Conservation (phyloP, 2,113 vertebrate species). For the Polypterus bichir region DNA sequence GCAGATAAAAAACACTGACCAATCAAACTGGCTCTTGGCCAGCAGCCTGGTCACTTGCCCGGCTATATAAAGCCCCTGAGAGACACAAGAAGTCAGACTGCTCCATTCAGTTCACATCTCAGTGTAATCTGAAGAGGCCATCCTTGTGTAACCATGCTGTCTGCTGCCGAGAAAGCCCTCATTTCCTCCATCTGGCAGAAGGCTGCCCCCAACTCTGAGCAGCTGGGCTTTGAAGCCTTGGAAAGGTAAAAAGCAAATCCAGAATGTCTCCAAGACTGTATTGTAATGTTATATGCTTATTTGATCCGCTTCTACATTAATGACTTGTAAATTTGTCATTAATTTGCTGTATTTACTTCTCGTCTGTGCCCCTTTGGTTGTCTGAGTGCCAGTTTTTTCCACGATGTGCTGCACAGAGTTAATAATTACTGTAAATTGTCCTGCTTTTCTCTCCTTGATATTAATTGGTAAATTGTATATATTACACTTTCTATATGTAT, state of each 20-base stretch:
- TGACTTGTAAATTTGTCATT: no score
- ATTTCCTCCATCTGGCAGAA: conserved; percentile 1
- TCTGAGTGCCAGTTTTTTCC: no score
- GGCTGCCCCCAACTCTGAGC: not conserved
- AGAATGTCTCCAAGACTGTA: no score
- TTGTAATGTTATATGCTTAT: no score
- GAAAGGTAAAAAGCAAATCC: not conserved
- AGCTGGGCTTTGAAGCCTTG: not conserved
- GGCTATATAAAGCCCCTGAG: not conserved
- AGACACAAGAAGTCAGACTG: not conserved
- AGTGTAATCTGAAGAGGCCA: not conserved
- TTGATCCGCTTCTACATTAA: no score
- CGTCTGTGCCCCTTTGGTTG: no score
- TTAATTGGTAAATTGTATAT: no score
- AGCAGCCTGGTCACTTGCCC: not conserved
- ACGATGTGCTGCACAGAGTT: no score
- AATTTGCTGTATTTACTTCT: no score
- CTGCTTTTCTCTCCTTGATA: no score
- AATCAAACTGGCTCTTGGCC: not conserved
- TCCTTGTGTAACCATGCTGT: not conserved
- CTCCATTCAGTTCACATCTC: not conserved
- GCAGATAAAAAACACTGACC: not conserved
- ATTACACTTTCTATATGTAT: no score
- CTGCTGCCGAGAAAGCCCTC: not conserved
- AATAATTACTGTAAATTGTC: no score